A percentile compares a stretch with the other conserved stretches of the same genome.
phyloP scores from a whole-genome alignment of 2,797 vertebrate species.

The Anolis apletophallus region DNA sequence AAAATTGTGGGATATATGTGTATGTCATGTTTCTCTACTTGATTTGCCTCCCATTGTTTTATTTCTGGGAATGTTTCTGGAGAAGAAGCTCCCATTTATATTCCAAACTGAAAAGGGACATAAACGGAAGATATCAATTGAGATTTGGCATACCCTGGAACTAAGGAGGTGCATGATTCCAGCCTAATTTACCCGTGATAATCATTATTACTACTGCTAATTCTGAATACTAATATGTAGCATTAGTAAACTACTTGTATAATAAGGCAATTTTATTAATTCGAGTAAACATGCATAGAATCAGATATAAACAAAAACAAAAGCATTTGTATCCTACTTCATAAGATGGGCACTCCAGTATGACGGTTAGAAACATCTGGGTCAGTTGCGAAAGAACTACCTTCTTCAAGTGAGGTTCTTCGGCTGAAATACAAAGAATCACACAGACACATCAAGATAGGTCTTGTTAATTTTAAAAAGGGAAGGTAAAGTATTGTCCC shows the following conservation, averaged over 20 bases:
- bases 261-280: neutral
- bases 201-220: neutral
- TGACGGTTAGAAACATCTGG: constrained; percentile 88
- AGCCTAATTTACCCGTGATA: neutral
- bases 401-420: constrained; percentile 77
- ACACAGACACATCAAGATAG: constrained; percentile 11
- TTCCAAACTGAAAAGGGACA: neutral
- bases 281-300: constrained; percentile 28
- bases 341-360: constrained; percentile 91
- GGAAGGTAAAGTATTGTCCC: too few species aligned
- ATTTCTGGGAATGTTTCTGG: too few species aligned
- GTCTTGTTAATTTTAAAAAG: neutral
- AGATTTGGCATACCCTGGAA: neutral
- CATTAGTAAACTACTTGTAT: neutral
- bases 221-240: neutral
- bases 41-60: too few species aligned
- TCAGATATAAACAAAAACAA: neutral
- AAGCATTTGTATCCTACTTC: constrained; percentile 76
- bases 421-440: constrained; percentile 74
- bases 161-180: neutral
- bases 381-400: constrained; percentile 83
- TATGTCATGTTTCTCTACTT: too few species aligned
- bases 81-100: too few species aligned
- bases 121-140: neutral
- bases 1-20: neutral